Evolutionary conservation across 2,888 invertebrate species (phyloP), one percentile per base, ranked within the genome.

Genomic region (Baronia brevicornis): DNA sequence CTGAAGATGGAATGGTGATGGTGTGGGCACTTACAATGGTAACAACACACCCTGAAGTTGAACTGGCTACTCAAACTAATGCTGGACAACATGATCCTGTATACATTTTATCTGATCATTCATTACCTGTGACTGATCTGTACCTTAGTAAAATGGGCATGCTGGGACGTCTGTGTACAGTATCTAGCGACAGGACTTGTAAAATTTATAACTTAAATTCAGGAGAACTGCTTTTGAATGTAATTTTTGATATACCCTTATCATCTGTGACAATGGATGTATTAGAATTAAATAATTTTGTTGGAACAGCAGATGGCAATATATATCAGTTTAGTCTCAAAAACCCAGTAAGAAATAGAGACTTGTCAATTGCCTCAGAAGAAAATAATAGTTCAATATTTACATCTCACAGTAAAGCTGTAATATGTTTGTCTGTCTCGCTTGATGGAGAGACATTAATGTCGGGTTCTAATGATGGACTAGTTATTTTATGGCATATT

Each of bases 1-100:
- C 92, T 5, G 91, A 93, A 49, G 96, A 96, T 79, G 95, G 95
- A 3, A 86, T 92, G 54, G 89, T 96, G 1, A 87, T 94, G 46
- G 89, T 92, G 0, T 97, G 96, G 93, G 88, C 88, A 13, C 60
- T 94, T 11, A 84, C 87, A 0, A 84, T 85, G 25, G 79, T 91
- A 0, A 71, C 89, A 1, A 73, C 80, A 3, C 78, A 82, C 31
- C 85, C 87, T n/a, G 79, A 80, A 47, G 64, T 75, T 3, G 82
- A 75, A 28, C 54, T 80, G 6, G 70, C 75, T 4, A 71, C 75
- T 2, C 87, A 87, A 54, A 69, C 72, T n/a, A 73, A 70, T 20
- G 79, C 86, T 1, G 87, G 87, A 1, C 85, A 87, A 48, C 80
- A 85, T 43, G 87, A 88, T 41, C 91, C 92, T 3, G 57, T 89